Percentiles rank a stretch among this genome's conserved stretches.
Conservation (phyloP, 1,140 invertebrate species). For the Tetramorium parvispinum region DNA sequence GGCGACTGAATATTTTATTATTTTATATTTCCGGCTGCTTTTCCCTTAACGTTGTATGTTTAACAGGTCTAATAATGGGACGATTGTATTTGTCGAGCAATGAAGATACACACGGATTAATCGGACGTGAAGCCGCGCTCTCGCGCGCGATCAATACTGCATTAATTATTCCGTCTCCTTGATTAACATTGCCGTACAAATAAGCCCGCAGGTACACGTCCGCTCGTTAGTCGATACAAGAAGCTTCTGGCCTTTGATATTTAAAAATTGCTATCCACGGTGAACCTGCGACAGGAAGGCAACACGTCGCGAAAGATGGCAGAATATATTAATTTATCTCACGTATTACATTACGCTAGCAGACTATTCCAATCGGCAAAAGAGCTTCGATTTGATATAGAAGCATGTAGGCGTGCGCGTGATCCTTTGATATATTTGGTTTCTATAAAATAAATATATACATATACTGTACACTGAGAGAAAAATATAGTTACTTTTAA, state of each 20-base stretch:
- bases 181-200: slow-evolving; percentile 48
- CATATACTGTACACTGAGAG: no score
- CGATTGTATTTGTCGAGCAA: slow-evolving; percentile 1
- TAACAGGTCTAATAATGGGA: slow-evolving; percentile 25
- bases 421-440: neutral
- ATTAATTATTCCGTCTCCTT: slow-evolving; percentile 58
- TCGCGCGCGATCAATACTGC: slow-evolving; percentile 47
- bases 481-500: no score
- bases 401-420: neutral
- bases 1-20: neutral
- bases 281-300: neutral
- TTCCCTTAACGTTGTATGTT: neutral
- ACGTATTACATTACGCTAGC: neutral
- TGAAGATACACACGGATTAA: slow-evolving; percentile 2
- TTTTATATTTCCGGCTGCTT: neutral
- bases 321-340: neutral
- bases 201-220: slow-evolving; percentile 4
- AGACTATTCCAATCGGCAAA: neutral
- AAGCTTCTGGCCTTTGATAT: slow-evolving; percentile 26
- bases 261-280: slow-evolving; percentile 40
- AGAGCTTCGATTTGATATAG: neutral
- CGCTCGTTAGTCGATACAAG: slow-evolving; percentile 8
- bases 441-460: neutral
- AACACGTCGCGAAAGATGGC: neutral
- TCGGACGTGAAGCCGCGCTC: slow-evolving; percentile 19